Evolutionary conservation across 2,888 invertebrate genomes (phyloP), one percentile per base, ranked within the genome.

Genomic region (Ramazzottius varieornatus): DNA sequence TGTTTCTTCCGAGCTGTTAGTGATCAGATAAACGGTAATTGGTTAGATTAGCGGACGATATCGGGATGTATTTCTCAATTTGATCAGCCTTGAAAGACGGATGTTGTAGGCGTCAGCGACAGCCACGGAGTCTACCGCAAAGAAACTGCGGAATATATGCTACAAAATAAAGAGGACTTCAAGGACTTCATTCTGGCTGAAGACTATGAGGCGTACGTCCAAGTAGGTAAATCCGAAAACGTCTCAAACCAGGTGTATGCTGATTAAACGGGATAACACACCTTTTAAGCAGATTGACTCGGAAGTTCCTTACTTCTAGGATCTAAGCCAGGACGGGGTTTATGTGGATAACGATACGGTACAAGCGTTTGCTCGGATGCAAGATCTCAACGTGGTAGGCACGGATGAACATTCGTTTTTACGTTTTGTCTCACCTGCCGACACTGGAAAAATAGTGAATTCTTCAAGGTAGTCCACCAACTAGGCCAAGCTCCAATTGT

Each of bases 51-150:
- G n/a, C n/a, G n/a, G n/a, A n/a, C n/a, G n/a, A n/a, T n/a, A n/a
- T n/a, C n/a, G n/a, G n/a, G n/a, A n/a, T n/a, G n/a, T n/a, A n/a
- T n/a, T n/a, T n/a, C n/a, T n/a, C n/a, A n/a, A n/a, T n/a, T n/a
- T n/a, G n/a, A n/a, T n/a, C n/a, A n/a, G n/a, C n/a, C n/a, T n/a
- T n/a, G n/a, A n/a, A n/a, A n/a, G n/a, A n/a, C n/a, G n/a, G n/a
- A n/a, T n/a, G n/a, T n/a, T n/a, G n/a, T n/a, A 40, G 40, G 40
- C 40, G 20, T 20, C 40, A 40, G 54, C 29, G 54, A 54, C 54
- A n/a, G 16, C n/a, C 54, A 54, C 54, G 54, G 54, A 16, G 54
- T 54, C 54, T 54, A 54, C 54, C 54, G 54, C 54, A 54, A 54
- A 24, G 13, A 13, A 8, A 54, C 54, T 24, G 54, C 54, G 16